These are phyloP conservation scores for Heliopora coerulea DNA, from an alignment of 92 coral and sea anemone genomes.

Conservation along the genomic window DNA sequence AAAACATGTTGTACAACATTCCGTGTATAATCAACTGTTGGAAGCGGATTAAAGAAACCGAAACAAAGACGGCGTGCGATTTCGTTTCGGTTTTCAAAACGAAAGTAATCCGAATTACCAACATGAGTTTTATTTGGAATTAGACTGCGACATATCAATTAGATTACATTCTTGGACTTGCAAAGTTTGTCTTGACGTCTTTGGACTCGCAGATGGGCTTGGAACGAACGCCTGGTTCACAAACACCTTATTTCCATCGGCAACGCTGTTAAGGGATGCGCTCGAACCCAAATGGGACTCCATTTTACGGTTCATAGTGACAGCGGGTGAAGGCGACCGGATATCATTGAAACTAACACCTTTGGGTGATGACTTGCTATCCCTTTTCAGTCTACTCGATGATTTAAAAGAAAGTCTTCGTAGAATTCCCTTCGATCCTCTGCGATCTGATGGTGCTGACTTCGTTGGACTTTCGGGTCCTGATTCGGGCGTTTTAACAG, in stretches of 20 bases:
- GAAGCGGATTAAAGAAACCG: neutral
- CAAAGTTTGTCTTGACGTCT: neutral
- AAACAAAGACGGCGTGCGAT: neutral
- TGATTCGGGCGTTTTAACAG: neutral
- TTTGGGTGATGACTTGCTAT: conserved; percentile 35
- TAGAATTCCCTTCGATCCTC: conserved; percentile 22
- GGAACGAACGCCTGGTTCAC: conserved; percentile 37
- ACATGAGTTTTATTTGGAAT: neutral
- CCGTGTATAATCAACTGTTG: no score
- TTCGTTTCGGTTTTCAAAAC: neutral
- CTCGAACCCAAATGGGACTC: neutral
- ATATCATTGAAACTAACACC: conserved; percentile 6
- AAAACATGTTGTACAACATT: neutral
- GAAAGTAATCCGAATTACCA: neutral
- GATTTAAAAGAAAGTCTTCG: conserved; percentile 41
- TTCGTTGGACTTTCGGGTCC: neutral
- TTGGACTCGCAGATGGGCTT: conserved; percentile 23
- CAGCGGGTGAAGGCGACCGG: neutral
- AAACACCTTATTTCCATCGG: conserved; percentile 5
- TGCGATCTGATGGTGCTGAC: neutral
- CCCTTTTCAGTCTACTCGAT: neutral
- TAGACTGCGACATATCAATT: conserved; percentile 15
- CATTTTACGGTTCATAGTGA: neutral
- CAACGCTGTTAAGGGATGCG: neutral
- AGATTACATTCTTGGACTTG: neutral